Percentiles rank a stretch among this genome's conserved stretches.
phyloP scores from a whole-genome alignment of 2,113 vertebrate genomes.

The Rhinoderma darwinii region DNA sequence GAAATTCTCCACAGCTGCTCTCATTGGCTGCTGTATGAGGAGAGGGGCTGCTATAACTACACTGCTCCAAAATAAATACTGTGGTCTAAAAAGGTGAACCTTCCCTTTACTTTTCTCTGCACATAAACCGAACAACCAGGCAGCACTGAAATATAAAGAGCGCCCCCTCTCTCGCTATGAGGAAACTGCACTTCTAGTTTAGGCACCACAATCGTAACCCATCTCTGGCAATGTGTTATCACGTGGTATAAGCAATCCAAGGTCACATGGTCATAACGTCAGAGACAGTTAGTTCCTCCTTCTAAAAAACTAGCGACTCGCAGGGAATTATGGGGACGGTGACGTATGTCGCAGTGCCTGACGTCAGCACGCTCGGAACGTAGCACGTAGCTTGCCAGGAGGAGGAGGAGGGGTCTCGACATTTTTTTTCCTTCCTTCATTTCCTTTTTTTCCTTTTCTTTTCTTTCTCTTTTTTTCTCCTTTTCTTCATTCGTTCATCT shows the following conservation, averaged over 20 bases:
- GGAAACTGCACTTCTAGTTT: too few species aligned
- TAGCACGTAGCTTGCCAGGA: constrained; percentile 44
- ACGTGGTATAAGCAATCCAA: neutral
- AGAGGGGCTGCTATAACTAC: too few species aligned
- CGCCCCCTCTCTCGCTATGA: too few species aligned
- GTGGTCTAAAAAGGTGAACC: too few species aligned
- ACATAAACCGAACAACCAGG: too few species aligned
- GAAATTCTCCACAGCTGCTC: too few species aligned
- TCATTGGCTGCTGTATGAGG: too few species aligned
- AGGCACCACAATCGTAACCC: too few species aligned
- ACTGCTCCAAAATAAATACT: too few species aligned
- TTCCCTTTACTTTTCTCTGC: too few species aligned
- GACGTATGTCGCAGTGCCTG: neutral
- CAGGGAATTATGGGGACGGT: neutral
- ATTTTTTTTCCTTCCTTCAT: constrained; percentile 54
- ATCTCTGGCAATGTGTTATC: too few species aligned
- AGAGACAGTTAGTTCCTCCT: neutral
- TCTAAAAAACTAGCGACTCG: neutral
- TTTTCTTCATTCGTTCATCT: constrained; percentile 31
- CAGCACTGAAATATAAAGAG: too few species aligned
- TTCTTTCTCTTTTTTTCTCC: constrained; percentile 41
- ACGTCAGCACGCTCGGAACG: constrained; percentile 33
- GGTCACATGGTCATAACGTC: neutral
- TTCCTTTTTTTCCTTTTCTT: constrained; percentile 31
- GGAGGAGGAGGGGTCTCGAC: constrained; percentile 57